A percentile compares a stretch with the other conserved stretches of the same genome.
Evolutionary conservation across 2,888 invertebrate species (phyloP).

Genomic region (Chironomus riparius): DNA sequence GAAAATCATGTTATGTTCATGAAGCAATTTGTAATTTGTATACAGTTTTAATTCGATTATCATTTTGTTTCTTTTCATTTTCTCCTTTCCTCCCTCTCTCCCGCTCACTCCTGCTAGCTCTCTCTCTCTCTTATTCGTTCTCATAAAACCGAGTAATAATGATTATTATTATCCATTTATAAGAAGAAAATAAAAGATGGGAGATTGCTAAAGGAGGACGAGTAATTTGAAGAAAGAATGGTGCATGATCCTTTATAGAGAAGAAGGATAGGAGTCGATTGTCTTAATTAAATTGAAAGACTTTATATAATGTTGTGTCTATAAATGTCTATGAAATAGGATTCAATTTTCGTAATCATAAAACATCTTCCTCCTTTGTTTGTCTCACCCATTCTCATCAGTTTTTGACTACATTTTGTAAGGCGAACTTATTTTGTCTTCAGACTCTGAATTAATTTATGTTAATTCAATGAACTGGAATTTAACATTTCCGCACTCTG

Average conservation of each 20-base stretch:
- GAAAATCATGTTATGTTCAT: constrained; percentile 15
- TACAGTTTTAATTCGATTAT: constrained; percentile 25
- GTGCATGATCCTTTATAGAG: neutral
- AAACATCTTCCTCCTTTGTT: neutral
- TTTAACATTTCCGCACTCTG: no score
- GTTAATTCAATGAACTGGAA: no score
- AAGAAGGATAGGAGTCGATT: neutral
- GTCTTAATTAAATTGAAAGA: constrained; percentile 18
- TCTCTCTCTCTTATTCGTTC: neutral
- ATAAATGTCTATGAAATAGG: neutral
- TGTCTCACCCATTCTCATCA: neutral
- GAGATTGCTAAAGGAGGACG: neutral
- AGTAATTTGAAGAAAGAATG: neutral
- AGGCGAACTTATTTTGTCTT: no score
- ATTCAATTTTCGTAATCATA: neutral
- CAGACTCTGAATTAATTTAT: no score
- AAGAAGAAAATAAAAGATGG: neutral
- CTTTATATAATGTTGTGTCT: neutral
- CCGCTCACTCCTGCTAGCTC: neutral
- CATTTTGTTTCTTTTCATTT: neutral
- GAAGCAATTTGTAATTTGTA: constrained; percentile 17
- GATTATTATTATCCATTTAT: no score
- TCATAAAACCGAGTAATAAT: neutral
- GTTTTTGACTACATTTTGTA: no score
- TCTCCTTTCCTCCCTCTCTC: neutral